A percentile compares a stretch with the other conserved stretches of the same genome.
These are phyloP conservation scores for Potorous gilbertii DNA, from an alignment of 2,797 vertebrate genomes.

Conservation along the genomic window DNA sequence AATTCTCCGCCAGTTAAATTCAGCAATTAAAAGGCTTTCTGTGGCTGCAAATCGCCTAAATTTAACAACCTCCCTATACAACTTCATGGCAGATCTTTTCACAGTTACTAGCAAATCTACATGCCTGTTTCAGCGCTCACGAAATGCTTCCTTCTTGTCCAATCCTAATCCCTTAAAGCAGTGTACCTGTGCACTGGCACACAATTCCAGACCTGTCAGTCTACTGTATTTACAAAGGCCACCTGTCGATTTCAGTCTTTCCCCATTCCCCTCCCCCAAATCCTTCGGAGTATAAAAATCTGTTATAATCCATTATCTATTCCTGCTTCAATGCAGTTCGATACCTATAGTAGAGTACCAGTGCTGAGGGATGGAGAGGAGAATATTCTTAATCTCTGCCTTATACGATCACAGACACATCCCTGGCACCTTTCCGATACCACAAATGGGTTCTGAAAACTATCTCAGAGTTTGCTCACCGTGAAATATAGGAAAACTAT, in stretches of 20 bases:
- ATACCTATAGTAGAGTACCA: not conserved
- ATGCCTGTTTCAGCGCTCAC: not conserved
- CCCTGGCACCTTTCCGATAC: not conserved
- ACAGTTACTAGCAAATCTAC: not conserved
- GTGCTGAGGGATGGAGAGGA: not conserved
- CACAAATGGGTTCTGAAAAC: not conserved
- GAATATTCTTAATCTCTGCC: not conserved
- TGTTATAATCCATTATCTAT: not conserved
- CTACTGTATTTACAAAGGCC: not conserved
- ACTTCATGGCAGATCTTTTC: not conserved
- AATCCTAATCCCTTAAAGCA: not conserved
- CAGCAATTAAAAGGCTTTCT: not conserved
- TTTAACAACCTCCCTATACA: not conserved
- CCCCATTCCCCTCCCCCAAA: not conserved
- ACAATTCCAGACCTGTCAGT: not conserved
- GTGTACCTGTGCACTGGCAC: too few species aligned
- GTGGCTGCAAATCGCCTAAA: not conserved
- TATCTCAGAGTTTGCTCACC: not conserved
- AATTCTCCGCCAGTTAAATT: not conserved
- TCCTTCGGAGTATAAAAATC: not conserved
- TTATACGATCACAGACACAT: not conserved
- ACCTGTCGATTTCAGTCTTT: not conserved
- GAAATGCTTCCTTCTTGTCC: not conserved
- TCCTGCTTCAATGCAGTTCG: not conserved
- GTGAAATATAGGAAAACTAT: not conserved